Conservation (phyloP, 2,113 vertebrate species). For the Donacobius atricapilla region DNA sequence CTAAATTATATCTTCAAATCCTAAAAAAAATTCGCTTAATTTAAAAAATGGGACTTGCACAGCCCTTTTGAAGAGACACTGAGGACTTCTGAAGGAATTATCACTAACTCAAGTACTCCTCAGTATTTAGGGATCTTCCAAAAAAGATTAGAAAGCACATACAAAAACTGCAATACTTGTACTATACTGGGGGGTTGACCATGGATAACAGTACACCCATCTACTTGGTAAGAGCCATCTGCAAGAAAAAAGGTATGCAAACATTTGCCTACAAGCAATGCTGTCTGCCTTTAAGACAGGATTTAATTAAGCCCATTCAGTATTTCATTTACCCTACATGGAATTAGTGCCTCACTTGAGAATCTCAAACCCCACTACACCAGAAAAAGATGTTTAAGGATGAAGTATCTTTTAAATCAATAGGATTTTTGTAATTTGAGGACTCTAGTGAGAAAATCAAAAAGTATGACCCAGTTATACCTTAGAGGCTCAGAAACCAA, state of each 20-base stretch:
- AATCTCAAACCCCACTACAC: not conserved
- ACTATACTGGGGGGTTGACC: not conserved
- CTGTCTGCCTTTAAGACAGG: not conserved
- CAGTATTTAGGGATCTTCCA: not conserved
- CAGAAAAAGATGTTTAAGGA: not conserved
- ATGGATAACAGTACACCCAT: not conserved
- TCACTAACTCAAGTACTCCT: not conserved
- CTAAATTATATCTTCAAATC: not conserved
- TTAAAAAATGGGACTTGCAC: not conserved
- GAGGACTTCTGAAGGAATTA: not conserved
- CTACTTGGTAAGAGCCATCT: fast-evolving
- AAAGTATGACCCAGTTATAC: not conserved
- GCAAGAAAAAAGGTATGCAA: not conserved
- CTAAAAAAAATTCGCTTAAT: not conserved
- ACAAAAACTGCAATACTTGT: not conserved
- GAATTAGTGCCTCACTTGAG: not conserved
- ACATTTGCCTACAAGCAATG: not conserved
- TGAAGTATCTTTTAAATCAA: not conserved
- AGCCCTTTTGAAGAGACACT: not conserved
- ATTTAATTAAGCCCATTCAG: not conserved
- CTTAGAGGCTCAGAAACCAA: not conserved
- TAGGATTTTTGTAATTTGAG: not conserved
- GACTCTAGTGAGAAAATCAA: not conserved
- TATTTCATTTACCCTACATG: not conserved
- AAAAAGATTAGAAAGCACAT: not conserved